Evolutionary conservation across 1,140 invertebrate species (phyloP), one percentile per base, ranked within the genome.

Genomic region (Listronotus bonariensis): DNA sequence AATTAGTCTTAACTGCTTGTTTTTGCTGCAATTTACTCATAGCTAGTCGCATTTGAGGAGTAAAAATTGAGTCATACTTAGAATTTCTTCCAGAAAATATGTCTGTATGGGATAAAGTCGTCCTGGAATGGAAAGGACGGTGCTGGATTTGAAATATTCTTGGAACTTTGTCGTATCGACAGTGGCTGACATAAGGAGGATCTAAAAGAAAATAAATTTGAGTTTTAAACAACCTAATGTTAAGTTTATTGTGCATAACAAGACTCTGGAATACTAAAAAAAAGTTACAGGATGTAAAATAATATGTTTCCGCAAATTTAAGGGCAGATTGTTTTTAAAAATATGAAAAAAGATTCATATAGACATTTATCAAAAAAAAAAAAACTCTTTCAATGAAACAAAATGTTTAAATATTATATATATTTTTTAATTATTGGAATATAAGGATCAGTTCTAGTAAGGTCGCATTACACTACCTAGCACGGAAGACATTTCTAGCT

Each of bases 121-220:
- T 0, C 94, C 94, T 53, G 92, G 89, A 52, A 97, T 89, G 40
- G 83, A 84, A n/a, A 96, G 80, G 10, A 95, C 84, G 0, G 87
- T 86, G 68, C 89, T 88, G 52, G 87, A 85, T 69, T 88, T 87
- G 79, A 98, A 98, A 69, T 87, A 87, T 14, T 67, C 77, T 78
- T 71, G 83, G 78, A 97, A 94, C 34, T 92, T 85, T 18, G 87
- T 80, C 7, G 87, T 86, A 70, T 96, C 90, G 71, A 96, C 85
- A 2, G 94, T 93, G 6, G 96, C 96, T n/a, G 95, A 97, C 95
- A 98, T 98, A 0, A 98, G 82, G 48, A 99, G 84, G 0, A 99
- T 68, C 62, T 65, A 40, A 42, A 65, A 65, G 38, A 42, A 7
- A 36, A 36, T 36, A 12, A 36, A 36, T 10, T 5, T 5, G 20